Evolutionary conservation across 2,888 invertebrate genomes (phyloP).

Genomic region (Scrobipalpa atriplicella): DNA sequence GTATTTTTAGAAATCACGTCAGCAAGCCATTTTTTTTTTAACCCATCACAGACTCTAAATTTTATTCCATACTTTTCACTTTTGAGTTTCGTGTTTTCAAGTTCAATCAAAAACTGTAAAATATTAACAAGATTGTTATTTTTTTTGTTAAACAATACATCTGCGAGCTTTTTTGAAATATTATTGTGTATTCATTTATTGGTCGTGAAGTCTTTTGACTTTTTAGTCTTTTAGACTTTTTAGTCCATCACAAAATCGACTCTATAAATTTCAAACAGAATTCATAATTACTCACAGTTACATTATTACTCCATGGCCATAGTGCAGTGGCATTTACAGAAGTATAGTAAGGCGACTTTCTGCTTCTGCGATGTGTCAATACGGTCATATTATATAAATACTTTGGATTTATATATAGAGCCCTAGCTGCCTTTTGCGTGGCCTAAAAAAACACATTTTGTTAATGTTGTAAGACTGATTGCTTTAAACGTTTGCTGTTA

Average conservation of each 20-base stretch:
- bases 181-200: too few relatives aligned
- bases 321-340: not conserved
- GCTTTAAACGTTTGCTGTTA: too few relatives aligned
- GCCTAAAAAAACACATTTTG: too few relatives aligned
- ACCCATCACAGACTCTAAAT: constrained; percentile 3
- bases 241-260: too few relatives aligned
- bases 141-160: not conserved
- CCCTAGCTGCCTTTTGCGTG: not conserved
- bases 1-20: not conserved
- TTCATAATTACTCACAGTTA: not conserved
- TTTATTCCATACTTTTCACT: constrained; percentile 10
- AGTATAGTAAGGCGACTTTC: not conserved
- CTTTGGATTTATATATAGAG: not conserved
- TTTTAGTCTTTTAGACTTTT: too few relatives aligned
- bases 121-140: not conserved
- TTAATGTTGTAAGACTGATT: too few relatives aligned
- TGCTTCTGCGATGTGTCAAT: not conserved
- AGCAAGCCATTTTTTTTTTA: not conserved
- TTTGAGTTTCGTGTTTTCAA: constrained; percentile 4
- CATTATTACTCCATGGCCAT: not conserved
- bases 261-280: too few relatives aligned
- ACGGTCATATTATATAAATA: not conserved
- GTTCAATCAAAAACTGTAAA: not conserved
- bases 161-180: not conserved
- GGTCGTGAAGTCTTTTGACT: too few relatives aligned